phyloP scores from a whole-genome alignment of 2,797 vertebrate genomes.

The Galagoides demidoff region DNA sequence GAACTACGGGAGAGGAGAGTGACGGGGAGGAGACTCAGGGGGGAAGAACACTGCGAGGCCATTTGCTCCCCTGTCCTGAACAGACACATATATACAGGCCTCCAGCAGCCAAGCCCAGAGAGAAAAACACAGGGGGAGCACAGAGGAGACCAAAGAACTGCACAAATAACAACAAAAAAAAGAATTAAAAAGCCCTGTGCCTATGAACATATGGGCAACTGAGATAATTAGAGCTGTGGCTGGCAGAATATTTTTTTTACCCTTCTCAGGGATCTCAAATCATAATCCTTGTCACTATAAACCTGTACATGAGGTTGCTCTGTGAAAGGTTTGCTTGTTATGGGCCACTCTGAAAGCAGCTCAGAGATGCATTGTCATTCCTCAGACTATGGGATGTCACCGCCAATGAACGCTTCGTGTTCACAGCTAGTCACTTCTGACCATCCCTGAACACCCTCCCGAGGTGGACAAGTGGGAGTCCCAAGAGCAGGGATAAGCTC shows the following conservation, averaged over 20 bases:
- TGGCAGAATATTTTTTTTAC: constrained; percentile 74
- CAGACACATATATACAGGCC: constrained; percentile 63
- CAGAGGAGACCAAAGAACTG: constrained; percentile 80
- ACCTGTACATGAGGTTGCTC: constrained; percentile 61
- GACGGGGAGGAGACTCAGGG: constrained; percentile 56
- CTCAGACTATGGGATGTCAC: not conserved
- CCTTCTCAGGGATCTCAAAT: constrained; percentile 79
- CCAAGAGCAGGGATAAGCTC: not conserved
- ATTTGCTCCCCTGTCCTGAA: constrained; percentile 65
- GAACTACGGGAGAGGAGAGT: constrained; percentile 56
- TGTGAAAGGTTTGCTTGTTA: constrained; percentile 71
- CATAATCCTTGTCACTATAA: constrained; percentile 84
- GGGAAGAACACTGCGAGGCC: constrained; percentile 41
- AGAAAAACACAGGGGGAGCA: constrained; percentile 67
- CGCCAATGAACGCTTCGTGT: not conserved
- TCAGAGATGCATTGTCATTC: constrained; percentile 30
- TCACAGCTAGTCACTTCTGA: not conserved
- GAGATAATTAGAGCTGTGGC: constrained; percentile 86
- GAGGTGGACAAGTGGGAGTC: not conserved
- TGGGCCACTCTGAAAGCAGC: constrained; percentile 73
- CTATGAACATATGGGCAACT: constrained; percentile 86
- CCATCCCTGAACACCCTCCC: not conserved
- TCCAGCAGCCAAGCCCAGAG: constrained; percentile 67
- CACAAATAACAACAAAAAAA: constrained; percentile 62
- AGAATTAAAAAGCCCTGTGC: constrained; percentile 77